Conservation (phyloP, 2,113 vertebrate species). For the Nymphicus hollandicus region DNA sequence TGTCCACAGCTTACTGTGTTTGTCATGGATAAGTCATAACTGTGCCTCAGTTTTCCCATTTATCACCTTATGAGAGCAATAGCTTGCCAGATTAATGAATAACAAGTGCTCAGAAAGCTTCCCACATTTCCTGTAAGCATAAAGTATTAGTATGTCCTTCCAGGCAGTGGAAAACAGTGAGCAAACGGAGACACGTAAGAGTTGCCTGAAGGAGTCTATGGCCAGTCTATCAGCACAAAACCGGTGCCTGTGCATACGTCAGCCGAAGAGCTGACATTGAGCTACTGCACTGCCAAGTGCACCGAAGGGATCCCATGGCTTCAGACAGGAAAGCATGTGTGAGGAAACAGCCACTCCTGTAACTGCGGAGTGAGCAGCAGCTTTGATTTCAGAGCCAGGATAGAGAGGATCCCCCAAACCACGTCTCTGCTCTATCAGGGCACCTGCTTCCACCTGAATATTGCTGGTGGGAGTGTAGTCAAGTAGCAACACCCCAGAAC, state of each 20-base stretch:
- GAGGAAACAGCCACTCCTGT: background rate
- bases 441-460: background rate
- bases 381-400: background rate
- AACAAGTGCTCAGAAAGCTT: conserved; percentile 49
- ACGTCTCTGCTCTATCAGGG: background rate
- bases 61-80: conserved; percentile 53
- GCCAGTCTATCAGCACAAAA: background rate
- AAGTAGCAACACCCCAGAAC: accelerated
- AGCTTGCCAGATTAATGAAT: conserved; percentile 66
- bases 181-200: background rate
- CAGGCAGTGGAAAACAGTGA: conserved; percentile 41
- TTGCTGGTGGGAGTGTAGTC: background rate
- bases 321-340: background rate
- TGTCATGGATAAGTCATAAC: conserved; percentile 50
- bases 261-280: background rate
- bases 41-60: conserved; percentile 57
- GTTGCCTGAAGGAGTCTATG: background rate
- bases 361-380: background rate
- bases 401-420: background rate
- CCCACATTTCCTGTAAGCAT: conserved; percentile 22
- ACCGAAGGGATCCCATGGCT: background rate
- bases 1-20: background rate
- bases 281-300: background rate
- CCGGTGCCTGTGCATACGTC: background rate
- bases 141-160: conserved; percentile 10